Conservation (phyloP, 2,113 vertebrate species). For the Chroicocephalus ridibundus region DNA sequence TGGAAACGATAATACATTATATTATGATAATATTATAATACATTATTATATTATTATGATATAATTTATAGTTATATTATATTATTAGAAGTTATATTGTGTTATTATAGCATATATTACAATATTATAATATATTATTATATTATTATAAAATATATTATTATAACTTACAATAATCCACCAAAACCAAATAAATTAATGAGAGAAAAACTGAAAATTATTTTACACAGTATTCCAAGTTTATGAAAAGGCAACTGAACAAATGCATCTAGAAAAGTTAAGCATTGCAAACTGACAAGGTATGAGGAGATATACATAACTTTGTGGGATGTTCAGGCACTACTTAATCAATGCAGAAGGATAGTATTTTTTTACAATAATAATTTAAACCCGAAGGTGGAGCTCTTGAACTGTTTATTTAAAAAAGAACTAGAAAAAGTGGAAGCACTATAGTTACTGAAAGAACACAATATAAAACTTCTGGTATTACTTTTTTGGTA, state of each 20-base stretch:
- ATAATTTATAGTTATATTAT: too few relatives aligned
- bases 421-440: background rate
- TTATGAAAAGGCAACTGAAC: background rate
- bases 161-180: background rate
- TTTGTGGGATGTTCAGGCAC: background rate
- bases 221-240: background rate
- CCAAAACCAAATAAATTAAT: background rate
- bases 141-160: too few relatives aligned
- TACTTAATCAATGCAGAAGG: background rate
- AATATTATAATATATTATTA: too few relatives aligned
- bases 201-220: background rate
- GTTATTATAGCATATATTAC: too few relatives aligned
- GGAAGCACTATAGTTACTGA: background rate
- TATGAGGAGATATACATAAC: background rate
- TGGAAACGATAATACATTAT: background rate
- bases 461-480: background rate
- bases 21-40: too few relatives aligned
- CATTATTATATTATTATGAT: too few relatives aligned
- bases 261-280: background rate
- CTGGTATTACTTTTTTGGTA: background rate
- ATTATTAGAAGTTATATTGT: too few relatives aligned
- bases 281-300: background rate
- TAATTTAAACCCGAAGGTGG: conserved; percentile 41
- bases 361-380: background rate
- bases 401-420: conserved; percentile 14